These are phyloP conservation scores for Urocyon cinereoargenteus DNA, from an alignment of 2,797 vertebrate genomes.

Conservation along the genomic window DNA sequence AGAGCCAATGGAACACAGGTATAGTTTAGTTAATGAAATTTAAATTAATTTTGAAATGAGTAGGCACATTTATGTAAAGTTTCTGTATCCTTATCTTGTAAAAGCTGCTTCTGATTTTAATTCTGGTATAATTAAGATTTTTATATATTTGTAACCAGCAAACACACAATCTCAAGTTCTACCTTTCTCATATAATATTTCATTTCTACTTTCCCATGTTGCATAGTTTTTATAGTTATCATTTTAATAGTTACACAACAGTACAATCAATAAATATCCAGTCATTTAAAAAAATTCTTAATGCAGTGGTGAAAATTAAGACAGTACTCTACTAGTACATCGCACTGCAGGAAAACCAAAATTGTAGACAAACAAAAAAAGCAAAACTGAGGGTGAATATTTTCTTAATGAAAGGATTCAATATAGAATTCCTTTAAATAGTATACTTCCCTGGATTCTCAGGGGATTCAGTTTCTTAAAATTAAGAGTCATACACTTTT, in stretches of 20 bases:
- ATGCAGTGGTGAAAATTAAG: constrained; percentile 45
- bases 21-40: constrained; percentile 18
- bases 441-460: neutral
- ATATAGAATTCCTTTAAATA: constrained; percentile 46
- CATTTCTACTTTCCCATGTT: constrained; percentile 21
- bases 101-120: constrained; percentile 35
- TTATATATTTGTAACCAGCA: neutral
- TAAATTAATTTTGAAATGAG: constrained; percentile 26
- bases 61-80: constrained; percentile 23
- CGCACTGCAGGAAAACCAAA: constrained; percentile 49
- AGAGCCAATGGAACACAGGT: neutral
- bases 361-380: neutral
- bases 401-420: constrained; percentile 51
- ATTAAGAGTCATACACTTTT: neutral
- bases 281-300: constrained; percentile 4
- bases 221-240: constrained; percentile 21
- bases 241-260: constrained; percentile 11
- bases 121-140: neutral
- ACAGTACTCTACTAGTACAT: neutral
- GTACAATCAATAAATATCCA: neutral
- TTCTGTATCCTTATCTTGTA: neutral
- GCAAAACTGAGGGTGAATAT: constrained; percentile 4
- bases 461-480: constrained; percentile 52
- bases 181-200: neutral
- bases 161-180: neutral